phyloP scores from a whole-genome alignment of 1,140 invertebrate species.

The Oppia nitens region DNA sequence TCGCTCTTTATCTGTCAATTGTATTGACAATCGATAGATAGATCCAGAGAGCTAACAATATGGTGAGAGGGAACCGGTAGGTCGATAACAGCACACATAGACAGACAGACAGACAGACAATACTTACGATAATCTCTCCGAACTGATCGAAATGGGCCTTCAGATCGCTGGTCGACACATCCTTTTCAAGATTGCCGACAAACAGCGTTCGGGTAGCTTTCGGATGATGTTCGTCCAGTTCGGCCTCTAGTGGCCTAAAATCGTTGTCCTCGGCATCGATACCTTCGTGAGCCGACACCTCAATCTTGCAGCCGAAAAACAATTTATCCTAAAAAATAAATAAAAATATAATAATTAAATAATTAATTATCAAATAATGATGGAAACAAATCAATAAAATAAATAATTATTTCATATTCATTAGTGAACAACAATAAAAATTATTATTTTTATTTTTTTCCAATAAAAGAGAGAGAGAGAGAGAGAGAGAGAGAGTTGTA shows the following conservation, averaged over 20 bases:
- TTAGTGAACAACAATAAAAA: too few relatives aligned
- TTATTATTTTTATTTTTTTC: neutral
- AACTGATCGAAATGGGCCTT: slow-evolving; percentile 80
- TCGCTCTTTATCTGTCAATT: too few relatives aligned
- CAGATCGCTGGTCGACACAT: slow-evolving; percentile 69
- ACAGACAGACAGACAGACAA: too few relatives aligned
- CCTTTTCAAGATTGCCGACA: slow-evolving; percentile 84
- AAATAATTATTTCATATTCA: neutral
- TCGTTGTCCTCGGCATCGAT: slow-evolving; percentile 73
- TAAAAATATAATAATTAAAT: neutral
- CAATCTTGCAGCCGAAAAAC: slow-evolving; percentile 89
- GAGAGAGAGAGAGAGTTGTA: too few relatives aligned
- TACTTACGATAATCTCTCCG: slow-evolving; percentile 78
- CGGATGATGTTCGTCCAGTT: slow-evolving; percentile 85
- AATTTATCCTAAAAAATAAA: slow-evolving; percentile 47
- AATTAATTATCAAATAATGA: neutral
- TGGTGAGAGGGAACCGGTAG: too few relatives aligned
- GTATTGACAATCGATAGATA: too few relatives aligned
- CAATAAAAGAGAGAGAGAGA: too few relatives aligned
- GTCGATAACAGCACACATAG: too few relatives aligned
- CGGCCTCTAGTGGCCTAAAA: slow-evolving; percentile 75
- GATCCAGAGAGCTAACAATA: too few relatives aligned
- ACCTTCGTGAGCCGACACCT: slow-evolving; percentile 69
- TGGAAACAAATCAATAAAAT: neutral
- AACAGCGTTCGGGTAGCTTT: slow-evolving; percentile 74